These are phyloP conservation scores for Ectemnius cavifrons DNA, from an alignment of 2,888 invertebrate species.

Conservation along the genomic window DNA sequence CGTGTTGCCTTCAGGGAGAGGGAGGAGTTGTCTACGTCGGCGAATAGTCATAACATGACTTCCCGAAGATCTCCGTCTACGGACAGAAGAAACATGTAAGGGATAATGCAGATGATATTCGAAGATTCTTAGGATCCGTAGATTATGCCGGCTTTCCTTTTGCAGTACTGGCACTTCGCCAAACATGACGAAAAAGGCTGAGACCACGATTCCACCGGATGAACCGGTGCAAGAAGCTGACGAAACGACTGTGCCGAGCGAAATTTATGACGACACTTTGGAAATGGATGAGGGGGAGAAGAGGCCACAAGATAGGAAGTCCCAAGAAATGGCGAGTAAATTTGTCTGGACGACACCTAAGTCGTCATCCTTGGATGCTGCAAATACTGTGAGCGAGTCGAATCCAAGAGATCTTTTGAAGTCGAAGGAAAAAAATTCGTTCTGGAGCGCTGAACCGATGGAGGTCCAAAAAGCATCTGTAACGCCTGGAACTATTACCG, in stretches of 20 bases:
- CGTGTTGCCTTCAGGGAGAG: slow-evolving; percentile 41
- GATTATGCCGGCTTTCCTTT: background rate
- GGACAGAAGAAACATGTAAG: slow-evolving; percentile 43
- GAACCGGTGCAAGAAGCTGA: slow-evolving; percentile 54
- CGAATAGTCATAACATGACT: slow-evolving; percentile 27
- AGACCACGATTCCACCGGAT: slow-evolving; percentile 40
- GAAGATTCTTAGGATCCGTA: background rate
- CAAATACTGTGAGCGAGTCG: slow-evolving; percentile 18
- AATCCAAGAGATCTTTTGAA: slow-evolving; percentile 20
- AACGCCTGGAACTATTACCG: slow-evolving; percentile 12
- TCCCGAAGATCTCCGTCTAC: slow-evolving; percentile 31
- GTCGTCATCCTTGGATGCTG: slow-evolving; percentile 23
- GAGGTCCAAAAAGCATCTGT: slow-evolving; percentile 21
- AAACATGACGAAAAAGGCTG: slow-evolving; percentile 39
- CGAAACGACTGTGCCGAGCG: slow-evolving; percentile 58
- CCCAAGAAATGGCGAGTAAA: slow-evolving; percentile 55
- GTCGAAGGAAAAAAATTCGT: slow-evolving; percentile 24
- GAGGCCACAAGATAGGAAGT: slow-evolving; percentile 39
- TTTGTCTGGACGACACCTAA: slow-evolving; percentile 69
- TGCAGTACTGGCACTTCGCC: background rate
- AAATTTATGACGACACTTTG: slow-evolving; percentile 60
- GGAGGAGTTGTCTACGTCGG: slow-evolving; percentile 52
- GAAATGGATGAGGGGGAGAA: slow-evolving; percentile 52
- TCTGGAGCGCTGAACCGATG: slow-evolving; percentile 25
- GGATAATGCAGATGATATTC: background rate